Evolutionary conservation across 2,888 invertebrate genomes (phyloP), one percentile per base, ranked within the genome.

Genomic region (Harpagoxenus sublaevis): DNA sequence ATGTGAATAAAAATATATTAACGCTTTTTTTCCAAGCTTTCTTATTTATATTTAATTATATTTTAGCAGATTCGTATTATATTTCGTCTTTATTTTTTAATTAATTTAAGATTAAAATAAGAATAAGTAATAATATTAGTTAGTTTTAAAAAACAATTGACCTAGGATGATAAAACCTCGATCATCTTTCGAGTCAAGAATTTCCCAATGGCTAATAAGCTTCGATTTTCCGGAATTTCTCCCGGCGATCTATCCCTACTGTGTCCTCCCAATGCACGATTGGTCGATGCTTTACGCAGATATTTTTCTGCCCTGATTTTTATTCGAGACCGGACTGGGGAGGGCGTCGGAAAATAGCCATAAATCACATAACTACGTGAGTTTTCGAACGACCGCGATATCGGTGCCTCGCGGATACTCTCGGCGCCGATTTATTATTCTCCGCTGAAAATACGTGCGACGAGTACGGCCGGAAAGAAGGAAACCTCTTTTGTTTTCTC

Each of bases 341-440:
- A 51, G 57, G 39, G 57, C 62, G 84, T 63, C 78, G 83, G 79
- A 83, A 86, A 85, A 86, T 78, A 75, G 83, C 71, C 86, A 86
- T 87, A 87, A 86, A 86, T 87, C 84, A 86, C 83, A 39, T 65
- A 57, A 85, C 65, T 86, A 86, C 85, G 86, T 86, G 85, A 85
- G 86, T 86, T 86, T 83, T 83, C 74, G 83, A 83, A 71, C 81
- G 45, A 39, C 57, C 63, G 74, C 77, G 82, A 86, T 87, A 86
- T 87, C 86, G 84, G 35, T 57, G 57, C 63, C 39, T 57, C 70
- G 78, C 70, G 78, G 60, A 62, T 73, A 73, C 79, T 53, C 79
- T 53, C 63, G 68, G 84, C 77, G 63, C 66, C 86, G 75, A 87
- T 87, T 86, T 87, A 86, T 86, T 84, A 86, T 85, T 81, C 82